A percentile compares a stretch with the other conserved stretches of the same genome.
phyloP scores from a whole-genome alignment of 2,113 vertebrate genomes.

The Dasypus novemcinctus region DNA sequence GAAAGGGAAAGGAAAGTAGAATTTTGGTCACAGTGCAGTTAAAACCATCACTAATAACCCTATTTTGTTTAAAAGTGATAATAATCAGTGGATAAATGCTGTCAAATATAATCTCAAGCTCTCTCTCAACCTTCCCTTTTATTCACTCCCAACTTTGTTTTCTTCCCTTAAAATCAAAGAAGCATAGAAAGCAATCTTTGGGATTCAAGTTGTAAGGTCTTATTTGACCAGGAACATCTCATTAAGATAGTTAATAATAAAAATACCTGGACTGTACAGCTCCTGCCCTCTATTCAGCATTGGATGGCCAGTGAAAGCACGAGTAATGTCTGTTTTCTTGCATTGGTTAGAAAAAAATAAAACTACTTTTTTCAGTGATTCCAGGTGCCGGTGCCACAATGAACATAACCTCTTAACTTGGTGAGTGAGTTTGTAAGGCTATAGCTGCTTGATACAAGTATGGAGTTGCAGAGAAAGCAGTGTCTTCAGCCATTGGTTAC shows the following conservation, averaged over 20 bases:
- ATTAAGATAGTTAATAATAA: background rate
- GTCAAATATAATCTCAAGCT: slow-evolving; percentile 80
- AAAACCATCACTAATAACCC: slow-evolving; percentile 58
- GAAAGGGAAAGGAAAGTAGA: slow-evolving; percentile 32
- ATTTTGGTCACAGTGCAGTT: slow-evolving; percentile 66
- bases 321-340: background rate
- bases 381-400: background rate
- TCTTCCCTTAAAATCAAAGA: slow-evolving; percentile 75
- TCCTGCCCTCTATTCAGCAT: background rate
- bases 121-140: slow-evolving; percentile 74
- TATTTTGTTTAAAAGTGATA: slow-evolving; percentile 81
- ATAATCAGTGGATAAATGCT: slow-evolving; percentile 80
- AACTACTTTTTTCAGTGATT: background rate
- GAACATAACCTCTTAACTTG: background rate
- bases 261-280: background rate
- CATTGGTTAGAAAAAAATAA: background rate
- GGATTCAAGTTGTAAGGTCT: slow-evolving; percentile 52
- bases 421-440: background rate
- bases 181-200: slow-evolving; percentile 61
- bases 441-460: fast-evolving
- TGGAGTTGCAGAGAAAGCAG: background rate
- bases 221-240: slow-evolving; percentile 64
- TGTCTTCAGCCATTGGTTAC: background rate
- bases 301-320: background rate
- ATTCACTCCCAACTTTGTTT: slow-evolving; percentile 77